phyloP scores from a whole-genome alignment of 2,797 vertebrate species.

The Sebastes trivittatus region DNA sequence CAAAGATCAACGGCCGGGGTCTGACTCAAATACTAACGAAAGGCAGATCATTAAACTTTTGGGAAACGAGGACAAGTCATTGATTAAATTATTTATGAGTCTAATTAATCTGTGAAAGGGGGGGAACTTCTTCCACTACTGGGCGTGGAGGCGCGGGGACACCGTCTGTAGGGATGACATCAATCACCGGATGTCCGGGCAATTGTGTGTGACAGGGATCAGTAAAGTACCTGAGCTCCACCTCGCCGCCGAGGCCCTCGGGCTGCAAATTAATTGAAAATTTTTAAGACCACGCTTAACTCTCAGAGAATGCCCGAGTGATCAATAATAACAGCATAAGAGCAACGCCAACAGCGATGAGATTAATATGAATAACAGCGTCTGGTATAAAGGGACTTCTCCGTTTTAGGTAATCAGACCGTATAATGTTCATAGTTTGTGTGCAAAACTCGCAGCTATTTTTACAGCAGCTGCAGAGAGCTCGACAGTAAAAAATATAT shows the following conservation, averaged over 20 bases:
- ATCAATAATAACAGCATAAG: constrained; percentile 45
- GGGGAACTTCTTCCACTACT: constrained; percentile 44
- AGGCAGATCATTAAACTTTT: constrained; percentile 78
- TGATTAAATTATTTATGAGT: constrained; percentile 80
- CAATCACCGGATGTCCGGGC: constrained; percentile 63
- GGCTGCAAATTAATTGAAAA: constrained; percentile 66
- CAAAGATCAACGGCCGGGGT: constrained; percentile 75
- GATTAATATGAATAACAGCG: constrained; percentile 5
- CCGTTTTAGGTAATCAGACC: neutral
- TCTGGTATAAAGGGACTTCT: neutral
- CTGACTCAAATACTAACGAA: constrained; percentile 80
- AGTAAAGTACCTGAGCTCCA: constrained; percentile 72
- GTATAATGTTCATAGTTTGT: neutral
- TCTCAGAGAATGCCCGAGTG: constrained; percentile 22
- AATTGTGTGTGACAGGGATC: constrained; percentile 63
- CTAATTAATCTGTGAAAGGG: constrained; percentile 76
- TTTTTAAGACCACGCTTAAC: constrained; percentile 46
- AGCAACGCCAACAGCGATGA: neutral
- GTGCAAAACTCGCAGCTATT: constrained; percentile 32
- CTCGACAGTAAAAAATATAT: neutral
- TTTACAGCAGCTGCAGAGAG: constrained; percentile 35
- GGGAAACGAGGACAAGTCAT: constrained; percentile 72
- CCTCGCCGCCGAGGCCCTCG: constrained; percentile 36
- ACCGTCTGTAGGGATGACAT: constrained; percentile 63
- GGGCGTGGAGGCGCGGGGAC: constrained; percentile 60